These are phyloP conservation scores for Drosophila parabipectinata DNA, from an alignment of 1,140 invertebrate genomes.

Conservation along the genomic window DNA sequence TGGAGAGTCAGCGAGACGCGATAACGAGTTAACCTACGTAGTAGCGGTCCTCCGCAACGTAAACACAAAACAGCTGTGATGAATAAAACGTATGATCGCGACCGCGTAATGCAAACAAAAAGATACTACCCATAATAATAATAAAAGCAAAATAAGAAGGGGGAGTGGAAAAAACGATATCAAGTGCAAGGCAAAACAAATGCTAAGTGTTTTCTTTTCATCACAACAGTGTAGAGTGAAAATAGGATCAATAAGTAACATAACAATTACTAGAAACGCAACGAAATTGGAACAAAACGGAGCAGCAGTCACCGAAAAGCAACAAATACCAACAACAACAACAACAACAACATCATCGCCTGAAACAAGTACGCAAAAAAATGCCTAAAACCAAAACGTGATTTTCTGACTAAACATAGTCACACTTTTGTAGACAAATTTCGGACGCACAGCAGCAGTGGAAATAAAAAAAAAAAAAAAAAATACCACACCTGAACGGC, in stretches of 20 bases:
- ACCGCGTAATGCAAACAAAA: slow-evolving; percentile 57
- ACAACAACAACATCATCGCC: slow-evolving; percentile 24
- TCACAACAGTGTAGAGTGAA: slow-evolving; percentile 52
- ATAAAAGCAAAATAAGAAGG: not conserved
- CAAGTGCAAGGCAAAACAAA: slow-evolving; percentile 38
- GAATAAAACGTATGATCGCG: slow-evolving; percentile 68
- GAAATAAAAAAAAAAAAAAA: slow-evolving; percentile 8
- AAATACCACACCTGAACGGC: slow-evolving; percentile 12
- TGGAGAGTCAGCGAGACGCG: slow-evolving; percentile 22
- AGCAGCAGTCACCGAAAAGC: slow-evolving; percentile 49
- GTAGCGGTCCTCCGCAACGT: slow-evolving; percentile 39
- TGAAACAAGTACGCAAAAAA: slow-evolving; percentile 57
- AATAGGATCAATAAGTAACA: slow-evolving; percentile 41
- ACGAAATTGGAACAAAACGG: slow-evolving; percentile 30
- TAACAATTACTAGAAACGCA: not conserved
- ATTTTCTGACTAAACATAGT: slow-evolving; percentile 49
- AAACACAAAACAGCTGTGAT: slow-evolving; percentile 75
- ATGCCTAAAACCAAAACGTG: slow-evolving; percentile 32
- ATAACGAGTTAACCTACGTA: slow-evolving; percentile 50
- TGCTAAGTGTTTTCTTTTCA: slow-evolving; percentile 19
- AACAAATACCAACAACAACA: slow-evolving; percentile 45
- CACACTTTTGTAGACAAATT: slow-evolving; percentile 62
- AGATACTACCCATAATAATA: not conserved
- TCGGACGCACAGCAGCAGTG: slow-evolving; percentile 3
- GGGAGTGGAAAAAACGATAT: slow-evolving; percentile 38